Conservation (phyloP, 2,113 vertebrate genomes). For the Polyodon spathula region DNA sequence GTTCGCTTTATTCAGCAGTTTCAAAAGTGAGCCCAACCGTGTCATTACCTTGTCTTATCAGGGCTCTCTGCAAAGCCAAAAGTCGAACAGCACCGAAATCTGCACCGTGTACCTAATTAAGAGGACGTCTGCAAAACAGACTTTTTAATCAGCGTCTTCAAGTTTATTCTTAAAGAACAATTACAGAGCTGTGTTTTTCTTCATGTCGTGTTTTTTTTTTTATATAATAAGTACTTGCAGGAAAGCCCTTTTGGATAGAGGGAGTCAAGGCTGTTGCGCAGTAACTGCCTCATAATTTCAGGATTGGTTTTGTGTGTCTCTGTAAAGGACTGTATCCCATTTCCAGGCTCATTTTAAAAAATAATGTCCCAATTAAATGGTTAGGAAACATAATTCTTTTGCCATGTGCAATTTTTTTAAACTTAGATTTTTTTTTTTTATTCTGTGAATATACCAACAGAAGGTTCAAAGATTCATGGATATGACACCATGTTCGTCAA, state of each 20-base stretch:
- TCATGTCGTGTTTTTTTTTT: too few species aligned
- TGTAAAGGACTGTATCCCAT: conserved; percentile 10
- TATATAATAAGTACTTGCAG: too few species aligned
- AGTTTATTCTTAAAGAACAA: conserved; percentile 18
- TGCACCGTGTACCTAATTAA: conserved; percentile 19
- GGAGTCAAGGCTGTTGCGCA: neutral
- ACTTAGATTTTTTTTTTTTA: conserved; percentile 2
- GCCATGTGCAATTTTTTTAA: conserved; percentile 21
- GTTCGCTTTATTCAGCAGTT: neutral
- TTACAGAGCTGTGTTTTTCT: too few species aligned
- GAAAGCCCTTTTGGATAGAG: neutral
- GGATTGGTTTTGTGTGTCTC: neutral
- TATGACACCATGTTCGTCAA: too few species aligned
- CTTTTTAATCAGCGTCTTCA: conserved; percentile 10
- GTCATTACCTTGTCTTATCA: conserved; percentile 16
- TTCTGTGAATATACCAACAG: conserved; percentile 1
- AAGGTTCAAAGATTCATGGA: too few species aligned
- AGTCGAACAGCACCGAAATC: neutral
- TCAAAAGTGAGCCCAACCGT: neutral
- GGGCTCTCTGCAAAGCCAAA: neutral
- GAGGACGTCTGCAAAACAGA: conserved; percentile 2
- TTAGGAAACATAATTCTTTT: conserved; percentile 16
- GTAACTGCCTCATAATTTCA: neutral
- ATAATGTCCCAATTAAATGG: conserved; percentile 22
- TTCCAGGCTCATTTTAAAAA: conserved; percentile 16